phyloP scores from a whole-genome alignment of 2,888 invertebrate genomes.

The Cheiracanthium punctorium region DNA sequence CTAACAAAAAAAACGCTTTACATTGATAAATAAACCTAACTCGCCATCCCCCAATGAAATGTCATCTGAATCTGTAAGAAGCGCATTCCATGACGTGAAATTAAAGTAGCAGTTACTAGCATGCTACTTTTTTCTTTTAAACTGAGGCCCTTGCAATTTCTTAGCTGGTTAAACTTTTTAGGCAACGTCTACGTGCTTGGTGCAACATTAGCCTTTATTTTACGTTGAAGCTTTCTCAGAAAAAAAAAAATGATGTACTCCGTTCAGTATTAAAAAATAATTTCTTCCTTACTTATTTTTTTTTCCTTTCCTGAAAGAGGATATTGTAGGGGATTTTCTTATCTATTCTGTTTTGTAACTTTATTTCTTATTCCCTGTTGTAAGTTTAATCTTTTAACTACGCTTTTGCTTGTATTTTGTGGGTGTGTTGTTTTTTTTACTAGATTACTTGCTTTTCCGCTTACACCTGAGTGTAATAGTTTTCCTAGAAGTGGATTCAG shows the following conservation, averaged over 20 bases:
- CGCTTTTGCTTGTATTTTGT: slow-evolving; percentile 29
- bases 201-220: slow-evolving; percentile 52
- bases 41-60: not conserved
- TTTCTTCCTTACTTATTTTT: slow-evolving; percentile 15
- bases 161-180: slow-evolving; percentile 62
- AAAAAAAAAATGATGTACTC: slow-evolving; percentile 27
- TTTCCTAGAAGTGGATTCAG: slow-evolving; percentile 15
- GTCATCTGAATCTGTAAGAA: not conserved
- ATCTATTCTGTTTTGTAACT: slow-evolving; percentile 50
- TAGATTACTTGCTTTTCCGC: slow-evolving; percentile 38
- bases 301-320: slow-evolving; percentile 4
- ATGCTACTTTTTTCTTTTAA: not conserved
- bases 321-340: slow-evolving; percentile 55
- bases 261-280: slow-evolving; percentile 46
- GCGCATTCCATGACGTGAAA: not conserved
- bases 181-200: slow-evolving; percentile 49
- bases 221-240: slow-evolving; percentile 41
- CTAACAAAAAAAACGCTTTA: not conserved
- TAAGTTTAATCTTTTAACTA: slow-evolving; percentile 70
- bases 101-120: slow-evolving; percentile 14
- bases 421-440: slow-evolving; percentile 20
- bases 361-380: slow-evolving; percentile 42
- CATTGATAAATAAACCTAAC: not conserved
- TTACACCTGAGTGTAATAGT: slow-evolving; percentile 48
- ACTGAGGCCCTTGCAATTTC: slow-evolving; percentile 54